Conservation (phyloP, 2,113 vertebrate genomes). For the Laticauda laticaudata region DNA sequence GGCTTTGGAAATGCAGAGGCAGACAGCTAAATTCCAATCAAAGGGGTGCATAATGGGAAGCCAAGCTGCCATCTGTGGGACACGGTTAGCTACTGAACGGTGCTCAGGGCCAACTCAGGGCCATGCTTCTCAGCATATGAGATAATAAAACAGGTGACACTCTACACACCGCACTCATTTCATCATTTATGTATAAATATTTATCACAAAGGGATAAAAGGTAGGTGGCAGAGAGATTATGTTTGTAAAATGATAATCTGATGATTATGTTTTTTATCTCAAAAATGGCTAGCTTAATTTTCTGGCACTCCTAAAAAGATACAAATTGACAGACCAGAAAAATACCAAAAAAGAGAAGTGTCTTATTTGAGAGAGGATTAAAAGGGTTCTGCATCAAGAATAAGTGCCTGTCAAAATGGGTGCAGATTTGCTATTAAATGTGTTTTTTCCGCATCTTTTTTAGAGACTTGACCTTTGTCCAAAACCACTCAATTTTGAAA, state of each 20-base stretch:
- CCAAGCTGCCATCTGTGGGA: not conserved
- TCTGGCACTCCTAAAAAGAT: not conserved
- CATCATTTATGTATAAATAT: rapidly evolving
- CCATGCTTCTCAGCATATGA: not conserved
- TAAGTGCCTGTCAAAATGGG: not conserved
- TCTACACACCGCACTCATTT: not conserved
- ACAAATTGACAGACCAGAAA: not conserved
- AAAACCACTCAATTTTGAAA: not conserved
- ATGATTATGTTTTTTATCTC: not conserved
- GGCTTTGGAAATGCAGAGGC: rapidly evolving
- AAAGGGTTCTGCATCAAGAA: not conserved
- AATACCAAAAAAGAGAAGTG: not conserved
- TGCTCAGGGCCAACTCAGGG: not conserved
- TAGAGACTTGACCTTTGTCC: not conserved
- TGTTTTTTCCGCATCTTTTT: not conserved
- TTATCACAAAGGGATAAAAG: not conserved
- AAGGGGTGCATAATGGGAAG: not conserved
- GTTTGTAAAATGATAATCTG: not conserved
- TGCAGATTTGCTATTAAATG: not conserved
- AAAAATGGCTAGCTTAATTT: not conserved
- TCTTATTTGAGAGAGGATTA: not conserved
- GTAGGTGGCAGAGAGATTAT: rapidly evolving
- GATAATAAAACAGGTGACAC: not conserved
- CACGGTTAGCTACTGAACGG: not conserved
- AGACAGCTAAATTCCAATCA: not conserved